phyloP scores from a whole-genome alignment of 2,113 vertebrate genomes.

The Sylvia atricapilla region DNA sequence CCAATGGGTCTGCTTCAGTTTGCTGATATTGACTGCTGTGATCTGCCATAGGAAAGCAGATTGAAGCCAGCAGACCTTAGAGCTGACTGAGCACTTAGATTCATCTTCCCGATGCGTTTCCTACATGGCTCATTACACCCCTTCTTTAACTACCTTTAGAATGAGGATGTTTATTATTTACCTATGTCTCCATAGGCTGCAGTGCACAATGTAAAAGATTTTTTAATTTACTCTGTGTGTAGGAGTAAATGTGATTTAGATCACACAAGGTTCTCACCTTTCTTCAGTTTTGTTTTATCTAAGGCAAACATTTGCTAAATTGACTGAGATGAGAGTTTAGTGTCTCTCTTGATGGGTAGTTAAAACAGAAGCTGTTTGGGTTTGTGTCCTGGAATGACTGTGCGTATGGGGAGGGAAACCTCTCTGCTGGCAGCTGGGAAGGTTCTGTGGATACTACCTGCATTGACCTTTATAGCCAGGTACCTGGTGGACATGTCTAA shows the following conservation, averaged over 20 bases:
- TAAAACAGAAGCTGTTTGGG: neutral
- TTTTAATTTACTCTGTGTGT: neutral
- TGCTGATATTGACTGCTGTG: neutral
- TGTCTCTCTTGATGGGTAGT: neutral
- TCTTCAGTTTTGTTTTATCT: neutral
- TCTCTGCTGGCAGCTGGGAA: neutral
- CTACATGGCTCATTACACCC: neutral
- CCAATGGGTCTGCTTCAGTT: fast-evolving
- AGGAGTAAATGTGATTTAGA: neutral
- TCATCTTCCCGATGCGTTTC: neutral
- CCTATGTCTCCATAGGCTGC: neutral
- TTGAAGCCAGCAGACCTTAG: neutral
- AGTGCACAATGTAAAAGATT: neutral
- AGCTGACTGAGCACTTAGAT: neutral
- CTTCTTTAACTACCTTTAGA: neutral
- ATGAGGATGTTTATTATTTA: neutral
- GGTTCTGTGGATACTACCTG: neutral
- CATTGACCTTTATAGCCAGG: neutral
- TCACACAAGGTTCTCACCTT: neutral
- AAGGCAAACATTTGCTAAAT: neutral
- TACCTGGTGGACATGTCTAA: neutral
- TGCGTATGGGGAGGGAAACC: neutral
- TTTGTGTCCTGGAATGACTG: neutral
- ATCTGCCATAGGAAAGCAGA: neutral
- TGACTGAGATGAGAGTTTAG: neutral